A percentile compares a stretch with the other conserved stretches of the same genome.
phyloP scores from a whole-genome alignment of 2,113 vertebrate species.

The Percina caprodes region DNA sequence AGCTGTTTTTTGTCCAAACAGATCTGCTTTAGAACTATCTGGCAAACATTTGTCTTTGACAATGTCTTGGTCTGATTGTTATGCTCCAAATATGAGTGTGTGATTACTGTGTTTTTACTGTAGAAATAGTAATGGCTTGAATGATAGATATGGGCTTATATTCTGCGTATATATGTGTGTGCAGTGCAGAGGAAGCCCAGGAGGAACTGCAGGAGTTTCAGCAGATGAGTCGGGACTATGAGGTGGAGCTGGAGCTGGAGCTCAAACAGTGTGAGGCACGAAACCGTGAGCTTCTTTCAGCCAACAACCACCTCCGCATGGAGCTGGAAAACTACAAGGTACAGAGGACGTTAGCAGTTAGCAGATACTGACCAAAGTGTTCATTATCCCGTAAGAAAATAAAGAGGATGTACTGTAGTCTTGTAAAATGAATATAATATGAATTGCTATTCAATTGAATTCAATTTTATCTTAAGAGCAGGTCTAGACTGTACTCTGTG shows the following conservation, averaged over 20 bases:
- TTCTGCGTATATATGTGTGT: conserved; percentile 14
- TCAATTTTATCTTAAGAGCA: too few species aligned
- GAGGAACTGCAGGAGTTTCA: conserved; percentile 95
- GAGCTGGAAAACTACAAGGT: conserved; percentile 95
- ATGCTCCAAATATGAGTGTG: neutral
- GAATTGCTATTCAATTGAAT: too few species aligned
- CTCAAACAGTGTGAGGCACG: conserved; percentile 91
- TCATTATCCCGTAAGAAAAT: too few species aligned
- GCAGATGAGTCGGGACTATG: conserved; percentile 95
- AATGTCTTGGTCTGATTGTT: neutral
- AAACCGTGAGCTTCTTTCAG: conserved; percentile 90
- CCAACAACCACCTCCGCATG: conserved; percentile 89
- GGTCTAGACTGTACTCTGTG: too few species aligned
- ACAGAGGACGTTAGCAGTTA: neutral
- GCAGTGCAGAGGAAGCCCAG: conserved; percentile 87
- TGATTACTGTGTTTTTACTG: too few species aligned
- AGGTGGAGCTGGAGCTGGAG: conserved; percentile 93
- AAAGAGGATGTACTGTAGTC: neutral
- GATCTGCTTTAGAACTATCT: neutral
- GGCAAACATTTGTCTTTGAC: neutral
- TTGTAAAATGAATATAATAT: neutral
- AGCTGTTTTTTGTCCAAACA: conserved; percentile 10
- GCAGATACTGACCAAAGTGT: too few species aligned
- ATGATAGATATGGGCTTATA: neutral
- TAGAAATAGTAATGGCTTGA: neutral